Evolutionary conservation across 2,113 vertebrate genomes (phyloP).

Genomic region (Chiloscyllium plagiosum): DNA sequence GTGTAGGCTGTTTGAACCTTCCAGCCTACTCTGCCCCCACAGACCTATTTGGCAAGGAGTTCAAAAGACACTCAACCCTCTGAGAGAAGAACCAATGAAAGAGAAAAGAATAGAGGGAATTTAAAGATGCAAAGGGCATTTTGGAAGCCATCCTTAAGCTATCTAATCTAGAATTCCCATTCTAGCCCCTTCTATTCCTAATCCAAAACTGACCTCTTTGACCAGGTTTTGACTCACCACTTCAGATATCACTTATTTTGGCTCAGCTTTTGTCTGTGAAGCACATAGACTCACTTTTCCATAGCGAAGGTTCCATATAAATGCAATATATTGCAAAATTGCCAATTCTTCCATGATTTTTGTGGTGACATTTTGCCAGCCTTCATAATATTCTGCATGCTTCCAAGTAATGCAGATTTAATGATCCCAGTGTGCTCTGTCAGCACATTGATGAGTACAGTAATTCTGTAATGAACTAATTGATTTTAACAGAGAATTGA

Average conservation of each 20-base stretch:
- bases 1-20: too few species aligned
- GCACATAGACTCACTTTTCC: background rate
- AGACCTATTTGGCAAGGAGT: too few species aligned
- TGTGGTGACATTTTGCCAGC: background rate
- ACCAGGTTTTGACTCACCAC: background rate
- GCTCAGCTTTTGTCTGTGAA: background rate
- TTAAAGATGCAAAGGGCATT: too few species aligned
- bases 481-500: background rate
- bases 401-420: background rate
- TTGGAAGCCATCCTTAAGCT: background rate
- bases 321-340: background rate
- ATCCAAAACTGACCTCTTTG: background rate
- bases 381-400: background rate
- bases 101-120: too few species aligned
- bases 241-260: background rate
- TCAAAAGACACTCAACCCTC: too few species aligned
- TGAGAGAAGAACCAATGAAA: too few species aligned
- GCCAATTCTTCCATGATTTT: background rate
- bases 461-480: background rate
- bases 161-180: background rate
- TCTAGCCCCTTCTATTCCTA: background rate
- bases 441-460: background rate
- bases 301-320: background rate
- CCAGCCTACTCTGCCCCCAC: too few species aligned
- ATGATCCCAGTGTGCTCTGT: background rate